Base-by-base conservation (phyloP, 2,888 invertebrate species). In the Drosophila paranaensis region DNA sequence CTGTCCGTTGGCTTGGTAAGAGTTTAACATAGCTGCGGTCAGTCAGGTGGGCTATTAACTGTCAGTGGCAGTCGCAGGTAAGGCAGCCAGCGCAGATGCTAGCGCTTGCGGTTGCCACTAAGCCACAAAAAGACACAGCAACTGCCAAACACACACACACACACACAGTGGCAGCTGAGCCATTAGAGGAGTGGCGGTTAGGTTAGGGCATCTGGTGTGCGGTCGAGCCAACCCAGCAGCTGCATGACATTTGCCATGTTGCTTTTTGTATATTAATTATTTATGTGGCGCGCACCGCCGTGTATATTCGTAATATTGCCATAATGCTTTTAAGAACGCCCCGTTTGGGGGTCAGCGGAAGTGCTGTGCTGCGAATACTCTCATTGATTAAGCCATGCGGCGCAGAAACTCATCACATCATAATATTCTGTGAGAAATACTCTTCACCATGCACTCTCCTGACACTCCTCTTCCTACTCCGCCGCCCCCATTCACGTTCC, bases 261-360 rank as follows among this genome's bases (percentile, higher is more conserved):
- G 78, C 75, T 76, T 67, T 80, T 70, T 82, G 69, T 69, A 40
- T 63, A 78, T 83, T 80, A 72, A 86, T 88, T 86, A 84, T 84
- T 86, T 74, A 81, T 60, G 81, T 64, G 20, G 51, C 45, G 72
- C 68, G 48, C 61, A 65, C 62, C 55, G 60, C 45, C 68, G 61
- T 70, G 82, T 79, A 77, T 77, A 79, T 77, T 65, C 70, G 71
- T 82, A 77, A 88, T 82, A 71, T 79, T 70, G 69, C 69, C 69
- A 72, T 71, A 82, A 88, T 66, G 67, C 82, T 82, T 82, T 88
- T 69, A 76, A 67, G 50, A 42, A n/a, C 46, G 27, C 37, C 14
- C 13, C 16, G 10, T 20, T 35, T 13, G 53, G 14, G 53, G 39
- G 25, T n/a, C 53, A 56, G 37, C 55, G 69, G 54, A 60, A 72